These are phyloP conservation scores for Aphidius colemani DNA, from an alignment of 2,888 invertebrate species.

Conservation along the genomic window DNA sequence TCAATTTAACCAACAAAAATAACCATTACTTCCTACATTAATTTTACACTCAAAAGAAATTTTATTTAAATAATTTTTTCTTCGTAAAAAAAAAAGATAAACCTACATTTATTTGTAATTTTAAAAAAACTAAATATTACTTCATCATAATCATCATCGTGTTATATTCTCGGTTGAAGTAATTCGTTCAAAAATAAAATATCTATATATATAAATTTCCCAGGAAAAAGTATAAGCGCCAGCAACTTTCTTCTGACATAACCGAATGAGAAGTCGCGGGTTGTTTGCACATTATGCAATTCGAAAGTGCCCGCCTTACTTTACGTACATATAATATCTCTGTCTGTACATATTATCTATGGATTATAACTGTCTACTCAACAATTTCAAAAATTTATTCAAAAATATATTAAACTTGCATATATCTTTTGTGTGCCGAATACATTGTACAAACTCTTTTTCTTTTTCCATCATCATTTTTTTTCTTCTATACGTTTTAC, in stretches of 20 bases:
- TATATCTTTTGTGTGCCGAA: not conserved
- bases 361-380: conserved; percentile 3
- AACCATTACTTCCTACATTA: too few relatives aligned
- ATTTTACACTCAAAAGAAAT: too few relatives aligned
- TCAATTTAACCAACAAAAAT: too few relatives aligned
- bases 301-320: conserved; percentile 61
- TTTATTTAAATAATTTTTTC: too few relatives aligned
- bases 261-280: conserved; percentile 59
- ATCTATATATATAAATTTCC: conserved; percentile 29
- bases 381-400: conserved; percentile 9
- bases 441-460: not conserved
- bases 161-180: too few relatives aligned
- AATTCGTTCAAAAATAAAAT: too few relatives aligned
- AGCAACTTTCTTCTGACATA: conserved; percentile 61
- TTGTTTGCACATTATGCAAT: conserved; percentile 54
- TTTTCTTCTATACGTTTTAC: not conserved
- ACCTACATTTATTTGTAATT: too few relatives aligned
- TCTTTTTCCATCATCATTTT: conserved; percentile 3
- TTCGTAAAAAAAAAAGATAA: too few relatives aligned
- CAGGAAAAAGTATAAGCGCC: conserved; percentile 34
- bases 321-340: conserved; percentile 42
- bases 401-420: conserved; percentile 1
- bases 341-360: conserved; percentile 14
- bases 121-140: too few relatives aligned
- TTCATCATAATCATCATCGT: too few relatives aligned